Percentiles rank a stretch among this genome's conserved stretches.
These are phyloP conservation scores for Reticulitermes speratus DNA, from an alignment of 1,140 invertebrate species.

Conservation along the genomic window DNA sequence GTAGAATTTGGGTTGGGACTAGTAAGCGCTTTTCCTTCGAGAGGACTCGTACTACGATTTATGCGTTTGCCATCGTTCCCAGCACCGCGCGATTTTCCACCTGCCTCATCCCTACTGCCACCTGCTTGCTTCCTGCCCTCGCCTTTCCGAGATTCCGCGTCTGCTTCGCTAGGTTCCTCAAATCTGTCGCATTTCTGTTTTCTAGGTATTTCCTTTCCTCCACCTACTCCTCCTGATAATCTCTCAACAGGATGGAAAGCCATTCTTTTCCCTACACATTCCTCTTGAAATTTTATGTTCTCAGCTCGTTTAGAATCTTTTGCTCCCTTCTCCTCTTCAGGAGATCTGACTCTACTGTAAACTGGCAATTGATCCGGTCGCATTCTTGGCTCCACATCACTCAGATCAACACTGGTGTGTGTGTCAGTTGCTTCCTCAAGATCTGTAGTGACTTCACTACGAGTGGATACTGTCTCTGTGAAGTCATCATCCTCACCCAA, in stretches of 20 bases:
- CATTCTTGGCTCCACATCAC: neutral
- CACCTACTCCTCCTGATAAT: constrained; percentile 48
- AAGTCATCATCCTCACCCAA: constrained; percentile 23
- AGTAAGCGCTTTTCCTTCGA: constrained; percentile 42
- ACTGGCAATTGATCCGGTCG: neutral
- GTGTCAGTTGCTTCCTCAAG: neutral
- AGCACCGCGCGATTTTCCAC: neutral
- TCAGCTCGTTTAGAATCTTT: constrained; percentile 50
- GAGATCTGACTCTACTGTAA: constrained; percentile 36
- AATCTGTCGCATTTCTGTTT: constrained; percentile 22
- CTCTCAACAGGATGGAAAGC: constrained; percentile 43
- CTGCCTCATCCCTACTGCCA: neutral
- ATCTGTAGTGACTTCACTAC: neutral
- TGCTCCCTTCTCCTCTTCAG: constrained; percentile 50
- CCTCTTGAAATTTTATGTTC: constrained; percentile 37
- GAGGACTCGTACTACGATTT: constrained; percentile 48
- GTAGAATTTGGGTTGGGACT: constrained; percentile 37
- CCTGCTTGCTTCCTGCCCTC: constrained; percentile 15
- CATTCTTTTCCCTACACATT: neutral
- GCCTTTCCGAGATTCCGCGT: neutral
- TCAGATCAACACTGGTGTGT: neutral
- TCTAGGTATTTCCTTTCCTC: constrained; percentile 30
- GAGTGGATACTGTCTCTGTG: constrained; percentile 19
- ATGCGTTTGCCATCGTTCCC: constrained; percentile 33
- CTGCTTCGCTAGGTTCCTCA: constrained; percentile 26